Base-by-base conservation (phyloP, 2,113 vertebrate species). In the Solenodon paradoxus region DNA sequence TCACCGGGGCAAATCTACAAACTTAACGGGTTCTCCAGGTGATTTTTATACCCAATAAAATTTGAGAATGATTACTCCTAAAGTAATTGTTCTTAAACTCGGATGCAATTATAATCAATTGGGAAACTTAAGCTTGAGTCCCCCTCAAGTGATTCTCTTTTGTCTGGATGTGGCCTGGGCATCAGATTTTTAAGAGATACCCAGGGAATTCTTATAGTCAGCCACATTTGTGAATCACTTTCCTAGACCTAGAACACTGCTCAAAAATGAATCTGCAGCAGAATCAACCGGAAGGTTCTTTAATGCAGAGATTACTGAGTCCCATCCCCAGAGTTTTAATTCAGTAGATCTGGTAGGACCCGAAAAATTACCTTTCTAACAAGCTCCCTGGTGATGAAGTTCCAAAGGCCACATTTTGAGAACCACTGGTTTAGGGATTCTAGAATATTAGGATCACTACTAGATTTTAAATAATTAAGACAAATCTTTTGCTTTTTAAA, bases 381-480 rank as follows among this genome's bases (percentile, higher is more conserved):
- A n/a, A 55, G 10, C 88, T 69, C n/a, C n/a, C 11, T 20, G 51
- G 69, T 38, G 28, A 59, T 63, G 22, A 5, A 82, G 9, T 45
- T 80, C 61, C 22, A 77, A 40, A 32, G 30, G 30, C 7, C 35
- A 57, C 40, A 63, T 49, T 78, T 59, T 81, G 51, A 45, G 42
- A 40, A 61, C 9, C 15, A 7, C 20, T 75, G 82, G 61, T 42
- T 92, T 66, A 63, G 38, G 68, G 32, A 40, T 55, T 64, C n/a
- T 69, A 55, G 20, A 75, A n/a, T 59, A 77, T 82, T 64, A 63
- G n/a, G 19, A 69, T 72, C 32, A 69, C 28, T 40, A 64, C 51
- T 84, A 68, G 61, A n/a, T 69, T 86, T 95, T 74, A 88, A 75
- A n/a, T 88, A 81, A 66, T 79, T 53, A 66, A 66, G 16, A 66